These are phyloP conservation scores for Saturnia japonica DNA, from an alignment of 2,888 invertebrate species.

Conservation along the genomic window DNA sequence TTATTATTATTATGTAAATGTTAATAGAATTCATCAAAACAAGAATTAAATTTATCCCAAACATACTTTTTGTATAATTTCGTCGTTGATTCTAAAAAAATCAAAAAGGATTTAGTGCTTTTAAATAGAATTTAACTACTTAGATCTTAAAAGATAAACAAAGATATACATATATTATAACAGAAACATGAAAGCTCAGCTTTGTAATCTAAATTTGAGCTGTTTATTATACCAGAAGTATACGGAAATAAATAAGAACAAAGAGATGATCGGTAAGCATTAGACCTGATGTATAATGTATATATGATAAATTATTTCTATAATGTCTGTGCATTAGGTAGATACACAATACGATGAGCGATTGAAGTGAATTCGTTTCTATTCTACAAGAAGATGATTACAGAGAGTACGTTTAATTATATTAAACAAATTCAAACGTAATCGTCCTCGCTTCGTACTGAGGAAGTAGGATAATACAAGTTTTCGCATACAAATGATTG, in stretches of 20 bases:
- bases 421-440: constrained; percentile 8
- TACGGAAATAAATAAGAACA: background rate
- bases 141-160: background rate
- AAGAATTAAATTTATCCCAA: background rate
- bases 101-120: background rate
- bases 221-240: background rate
- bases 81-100: background rate
- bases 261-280: background rate
- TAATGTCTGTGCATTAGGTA: background rate
- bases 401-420: background rate
- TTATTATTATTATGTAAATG: too few species aligned
- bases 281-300: background rate
- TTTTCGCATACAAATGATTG: constrained; percentile 51
- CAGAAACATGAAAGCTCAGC: background rate
- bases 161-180: background rate
- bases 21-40: background rate
- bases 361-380: background rate
- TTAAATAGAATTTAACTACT: background rate
- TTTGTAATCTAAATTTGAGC: background rate
- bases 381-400: background rate
- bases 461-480: constrained; percentile 42
- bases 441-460: constrained; percentile 13
- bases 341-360: too few species aligned
- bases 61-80: background rate
- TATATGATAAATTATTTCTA: background rate